Evolutionary conservation across 2,113 vertebrate genomes (phyloP), one percentile per base, ranked within the genome.

Genomic region (Lontra canadensis): DNA sequence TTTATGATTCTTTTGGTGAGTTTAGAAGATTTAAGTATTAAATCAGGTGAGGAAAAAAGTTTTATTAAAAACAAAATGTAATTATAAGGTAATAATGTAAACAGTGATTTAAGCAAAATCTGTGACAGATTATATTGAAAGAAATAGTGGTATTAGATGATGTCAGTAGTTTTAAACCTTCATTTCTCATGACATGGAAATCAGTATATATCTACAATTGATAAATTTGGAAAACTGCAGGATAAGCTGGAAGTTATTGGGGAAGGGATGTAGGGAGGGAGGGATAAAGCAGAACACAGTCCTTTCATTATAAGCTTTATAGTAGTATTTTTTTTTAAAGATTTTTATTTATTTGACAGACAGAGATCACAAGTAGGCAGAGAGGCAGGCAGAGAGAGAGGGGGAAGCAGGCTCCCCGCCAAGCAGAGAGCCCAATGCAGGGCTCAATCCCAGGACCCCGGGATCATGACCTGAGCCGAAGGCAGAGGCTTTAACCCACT

Each of bases 1-100:
- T 65, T 94, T 26, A 83, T 6, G 20, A 34, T 36, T 93, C 39
- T 65, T 63, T n/a, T 84, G 47, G 12, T 92, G 61, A 81, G 52
- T 57, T 94, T 31, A 65, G 23, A 94, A 92, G 55, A 95, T 31
- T 52, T 1, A 95, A 85, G 36, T 39, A 97, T 47, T 79, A 91
- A 94, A 65, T 57, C 74, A 42, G 31, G 12, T 23, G 13, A 52
- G 47, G 15, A 55, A 73, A 89, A 81, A 89, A n/a, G 17, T 59
- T 90, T 36, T 55, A 94, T n/a, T 85, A 85, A 73, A 94, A 81
- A 73, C 47, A 83, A 82, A 88, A 80, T 11, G 18, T 85, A 76
- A 44, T 67, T 31, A 73, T 92, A 73, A 78, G 89, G 71, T 67
- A 88, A 52, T 78, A 78, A 85, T 85, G 34, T 36, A 84, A 89